Conservation (phyloP, 92 coral and sea anemone species). For the Hydrozoanthus gracilis region DNA sequence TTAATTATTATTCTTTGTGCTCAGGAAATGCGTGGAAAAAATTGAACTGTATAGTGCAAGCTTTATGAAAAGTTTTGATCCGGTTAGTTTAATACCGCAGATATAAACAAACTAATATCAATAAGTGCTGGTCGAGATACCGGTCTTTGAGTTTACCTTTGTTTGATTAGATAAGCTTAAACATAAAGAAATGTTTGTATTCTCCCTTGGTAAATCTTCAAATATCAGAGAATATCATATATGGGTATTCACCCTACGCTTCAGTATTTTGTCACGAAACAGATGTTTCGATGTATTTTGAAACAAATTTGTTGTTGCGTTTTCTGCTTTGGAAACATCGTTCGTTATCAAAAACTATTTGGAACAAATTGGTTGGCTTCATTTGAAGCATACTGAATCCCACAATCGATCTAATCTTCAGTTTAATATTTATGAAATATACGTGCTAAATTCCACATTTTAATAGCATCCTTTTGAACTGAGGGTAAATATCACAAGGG, state of each 20-base stretch:
- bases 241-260: neutral
- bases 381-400: neutral
- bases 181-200: neutral
- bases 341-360: neutral
- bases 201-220: constrained; percentile 9
- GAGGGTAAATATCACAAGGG: constrained; percentile 23
- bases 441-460: constrained; percentile 11
- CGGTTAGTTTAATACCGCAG: constrained; percentile 1
- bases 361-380: neutral
- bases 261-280: constrained; percentile 9
- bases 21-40: neutral
- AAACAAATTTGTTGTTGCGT: neutral
- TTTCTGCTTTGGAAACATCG: neutral
- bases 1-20: neutral
- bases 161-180: neutral
- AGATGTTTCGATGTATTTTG: neutral
- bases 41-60: neutral
- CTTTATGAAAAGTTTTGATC: neutral
- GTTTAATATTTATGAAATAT: neutral
- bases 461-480: constrained; percentile 22
- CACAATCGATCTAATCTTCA: neutral
- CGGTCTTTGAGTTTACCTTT: constrained; percentile 3
- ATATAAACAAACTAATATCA: constrained; percentile 22
- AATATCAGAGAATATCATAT: neutral
- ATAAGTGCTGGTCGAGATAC: neutral